Evolutionary conservation across 2,888 invertebrate genomes (phyloP), one percentile per base, ranked within the genome.

Genomic region (Reticulitermes lucifugus): DNA sequence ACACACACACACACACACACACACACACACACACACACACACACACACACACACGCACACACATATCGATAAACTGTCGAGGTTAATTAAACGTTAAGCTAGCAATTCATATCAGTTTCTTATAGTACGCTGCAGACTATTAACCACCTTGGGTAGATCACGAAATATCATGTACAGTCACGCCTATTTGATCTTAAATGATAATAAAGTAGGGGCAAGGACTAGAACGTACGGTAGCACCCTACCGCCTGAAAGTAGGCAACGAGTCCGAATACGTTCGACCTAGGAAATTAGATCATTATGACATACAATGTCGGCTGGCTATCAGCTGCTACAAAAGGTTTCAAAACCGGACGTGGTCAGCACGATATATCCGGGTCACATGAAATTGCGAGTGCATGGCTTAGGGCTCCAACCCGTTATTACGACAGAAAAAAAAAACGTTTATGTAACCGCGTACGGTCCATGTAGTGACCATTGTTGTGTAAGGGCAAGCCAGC

Each of bases 41-140:
- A 46, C 10, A 46, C 46, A 46, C 46, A 12, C 12, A 9, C 12
- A 46, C 46, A 46, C 46, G 14, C 18, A 55, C 55, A 55, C n/a
- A 65, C 14, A 65, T 65, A n/a, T 0, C 25, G 7, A 12, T 4
- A n/a, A n/a, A 25, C 25, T 65, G n/a, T 65, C 25, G 65, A 25
- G 65, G 25, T 65, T 65, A 65, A 65, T 65, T 65, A 65, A 65
- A 25, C n/a, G 65, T 65, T 25, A n/a, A 65, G 6, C 9, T 65
- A 65, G 65, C n/a, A n/a, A 65, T 65, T 25, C 65, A 65, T 65
- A 65, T 65, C 65, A 65, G n/a, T 25, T 65, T 65, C 65, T 65
- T 6, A 25, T 25, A n/a, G 6, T 4, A 6, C 9, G 1, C 3
- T 65, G 3, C 7, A 9, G n/a, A 65, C n/a, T 65, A 65, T 65